Evolutionary conservation across 1,140 invertebrate species (phyloP).

Genomic region (Conopomorpha cramerella): DNA sequence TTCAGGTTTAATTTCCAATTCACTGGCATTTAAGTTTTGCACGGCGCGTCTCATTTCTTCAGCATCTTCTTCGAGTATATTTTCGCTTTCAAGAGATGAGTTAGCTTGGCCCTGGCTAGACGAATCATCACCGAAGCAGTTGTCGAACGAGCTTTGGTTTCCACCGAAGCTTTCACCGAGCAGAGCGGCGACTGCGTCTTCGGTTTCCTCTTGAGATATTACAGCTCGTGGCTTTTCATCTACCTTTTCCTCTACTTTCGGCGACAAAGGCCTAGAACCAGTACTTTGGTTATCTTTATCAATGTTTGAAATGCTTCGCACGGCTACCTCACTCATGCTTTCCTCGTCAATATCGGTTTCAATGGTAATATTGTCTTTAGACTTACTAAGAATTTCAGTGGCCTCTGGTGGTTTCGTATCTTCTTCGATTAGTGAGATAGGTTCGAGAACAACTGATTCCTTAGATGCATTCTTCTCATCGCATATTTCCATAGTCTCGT

Average conservation of each 20-base stretch:
- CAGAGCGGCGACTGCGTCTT: slow-evolving; percentile 86
- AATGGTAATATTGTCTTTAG: too few relatives aligned
- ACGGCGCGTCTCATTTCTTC: slow-evolving; percentile 80
- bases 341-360: slow-evolving; percentile 64
- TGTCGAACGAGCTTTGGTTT: slow-evolving; percentile 49
- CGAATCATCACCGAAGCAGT: slow-evolving; percentile 52
- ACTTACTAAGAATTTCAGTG: too few relatives aligned
- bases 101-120: slow-evolving; percentile 36
- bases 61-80: slow-evolving; percentile 68
- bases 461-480: slow-evolving; percentile 21
- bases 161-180: slow-evolving; percentile 81
- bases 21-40: slow-evolving; percentile 73
- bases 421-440: slow-evolving; percentile 27
- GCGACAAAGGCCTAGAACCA: slow-evolving; percentile 4
- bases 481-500: slow-evolving; percentile 18
- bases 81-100: slow-evolving; percentile 51
- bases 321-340: slow-evolving; percentile 79
- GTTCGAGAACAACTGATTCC: too few relatives aligned
- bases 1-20: slow-evolving; percentile 79
- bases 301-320: slow-evolving; percentile 61
- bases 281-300: slow-evolving; percentile 19
- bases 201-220: slow-evolving; percentile 91
- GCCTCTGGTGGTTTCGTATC: slow-evolving; percentile 38
- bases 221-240: slow-evolving; percentile 81
- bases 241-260: slow-evolving; percentile 58